Evolutionary conservation across 1,140 invertebrate genomes (phyloP), one percentile per base, ranked within the genome.

Genomic region (Augochlora pura): DNA sequence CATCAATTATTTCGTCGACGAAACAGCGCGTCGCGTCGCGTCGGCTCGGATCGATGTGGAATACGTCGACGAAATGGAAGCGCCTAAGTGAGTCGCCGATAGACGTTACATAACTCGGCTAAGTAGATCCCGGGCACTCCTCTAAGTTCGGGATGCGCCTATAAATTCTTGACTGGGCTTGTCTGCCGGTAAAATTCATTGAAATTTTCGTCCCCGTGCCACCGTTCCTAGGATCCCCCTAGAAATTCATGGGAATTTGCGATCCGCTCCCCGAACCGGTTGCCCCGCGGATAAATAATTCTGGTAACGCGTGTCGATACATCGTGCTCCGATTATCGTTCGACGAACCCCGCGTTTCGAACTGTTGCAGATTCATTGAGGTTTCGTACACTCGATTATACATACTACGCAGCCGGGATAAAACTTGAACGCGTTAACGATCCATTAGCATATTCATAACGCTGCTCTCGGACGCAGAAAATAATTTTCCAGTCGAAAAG

Each of bases 1-100:
- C 76, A 75, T 82, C 75, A 84, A 84, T 82, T 82, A 84, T 82
- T 79, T 80, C 46, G 80, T n/a, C 66, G 62, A n/a, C 27, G 54
- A 69, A 27, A 14, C 23, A 62, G 49, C 21, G 27, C 32, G 32
- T 32, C 32, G 32, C 32, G 32, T 32, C 25, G 57, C 42, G 42
- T 27, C 39, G 27, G 16, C 49, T 27, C 32, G 27, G 63, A 79
- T 80, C 75, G 62, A 78, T 79, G 54, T 39, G 66, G 23, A 54
- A 57, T 54, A 63, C 5, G 23, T 52, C 38, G 42, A 38, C 46
- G 38, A 74, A 65, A 79, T 46, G 68, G 67, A 68, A 59, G 42
- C 54, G n/a, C 27, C n/a, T 68, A 57, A 69, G 23, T 62, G 65
- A 32, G 46, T 81, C 60, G 16, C 6, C 57, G 57, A 38, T 27